These are phyloP conservation scores for Bruchidius siliquastri DNA, from an alignment of 2,888 invertebrate genomes.

Conservation along the genomic window DNA sequence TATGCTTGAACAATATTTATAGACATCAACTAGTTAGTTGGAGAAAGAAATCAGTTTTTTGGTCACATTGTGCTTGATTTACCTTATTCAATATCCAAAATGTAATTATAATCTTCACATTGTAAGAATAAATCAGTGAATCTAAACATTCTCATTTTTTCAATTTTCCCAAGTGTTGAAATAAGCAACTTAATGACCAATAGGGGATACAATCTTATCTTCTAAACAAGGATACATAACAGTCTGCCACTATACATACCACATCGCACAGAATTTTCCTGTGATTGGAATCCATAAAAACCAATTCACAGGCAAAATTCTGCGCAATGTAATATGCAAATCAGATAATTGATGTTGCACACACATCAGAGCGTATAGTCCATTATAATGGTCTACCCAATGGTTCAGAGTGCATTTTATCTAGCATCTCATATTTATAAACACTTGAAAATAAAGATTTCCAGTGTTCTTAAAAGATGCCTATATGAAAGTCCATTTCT, in stretches of 20 bases:
- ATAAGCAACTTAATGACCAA: too few relatives aligned
- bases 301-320: slow-evolving; percentile 69
- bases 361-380: slow-evolving; percentile 48
- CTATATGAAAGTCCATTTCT: slow-evolving; percentile 3
- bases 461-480: slow-evolving; percentile 40
- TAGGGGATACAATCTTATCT: too few relatives aligned
- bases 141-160: too few relatives aligned
- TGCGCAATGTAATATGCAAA: slow-evolving; percentile 46
- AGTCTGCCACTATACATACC: slow-evolving; percentile 18
- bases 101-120: too few relatives aligned
- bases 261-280: slow-evolving; percentile 81
- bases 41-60: too few relatives aligned
- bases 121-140: too few relatives aligned
- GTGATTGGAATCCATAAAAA: slow-evolving; percentile 60
- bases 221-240: too few relatives aligned
- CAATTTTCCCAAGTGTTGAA: too few relatives aligned
- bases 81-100: too few relatives aligned
- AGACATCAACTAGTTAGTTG: too few relatives aligned
- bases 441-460: slow-evolving; percentile 11
- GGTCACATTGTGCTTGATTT: too few relatives aligned
- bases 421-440: slow-evolving; percentile 36
- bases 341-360: slow-evolving; percentile 35
- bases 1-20: too few relatives aligned
- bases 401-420: slow-evolving; percentile 44
- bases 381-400: slow-evolving; percentile 41